These are phyloP conservation scores for Pocota personata DNA, from an alignment of 2,888 invertebrate species.

Conservation along the genomic window DNA sequence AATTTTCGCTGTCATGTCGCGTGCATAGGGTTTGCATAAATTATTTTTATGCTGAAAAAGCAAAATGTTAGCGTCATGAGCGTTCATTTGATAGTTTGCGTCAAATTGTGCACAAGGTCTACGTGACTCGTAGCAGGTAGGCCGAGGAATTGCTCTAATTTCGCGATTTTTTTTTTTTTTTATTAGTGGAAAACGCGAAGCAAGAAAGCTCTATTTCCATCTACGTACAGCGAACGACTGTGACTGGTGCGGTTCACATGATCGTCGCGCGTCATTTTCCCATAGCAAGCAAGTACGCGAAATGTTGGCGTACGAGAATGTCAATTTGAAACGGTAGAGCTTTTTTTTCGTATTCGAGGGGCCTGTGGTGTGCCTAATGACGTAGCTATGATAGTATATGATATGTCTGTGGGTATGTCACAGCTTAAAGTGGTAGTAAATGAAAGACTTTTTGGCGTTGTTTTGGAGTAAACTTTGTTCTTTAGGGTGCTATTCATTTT, in stretches of 20 bases:
- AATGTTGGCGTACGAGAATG: not conserved
- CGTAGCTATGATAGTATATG: not conserved
- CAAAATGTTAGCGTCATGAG: slow-evolving; percentile 23
- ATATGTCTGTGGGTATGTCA: not conserved
- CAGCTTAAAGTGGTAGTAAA: not conserved
- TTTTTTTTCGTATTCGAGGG: slow-evolving; percentile 8
- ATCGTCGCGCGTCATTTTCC: slow-evolving; percentile 29
- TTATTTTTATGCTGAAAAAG: slow-evolving; percentile 17
- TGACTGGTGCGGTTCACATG: slow-evolving; percentile 32
- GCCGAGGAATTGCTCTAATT: slow-evolving; percentile 19
- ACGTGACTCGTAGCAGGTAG: slow-evolving; percentile 58
- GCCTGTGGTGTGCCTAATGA: not conserved
- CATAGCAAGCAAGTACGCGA: not conserved
- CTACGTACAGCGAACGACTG: slow-evolving; percentile 23
- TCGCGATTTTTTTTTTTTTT: not conserved
- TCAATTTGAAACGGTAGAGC: not conserved
- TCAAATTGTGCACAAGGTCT: slow-evolving; percentile 33
- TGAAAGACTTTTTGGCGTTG: not conserved
- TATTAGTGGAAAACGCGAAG: not conserved
- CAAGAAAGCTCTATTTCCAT: slow-evolving; percentile 24
- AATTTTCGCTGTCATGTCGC: not conserved
- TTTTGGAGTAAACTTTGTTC: not conserved
- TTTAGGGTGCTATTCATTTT: not conserved
- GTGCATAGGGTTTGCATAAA: slow-evolving; percentile 33
- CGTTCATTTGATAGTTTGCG: not conserved